A percentile compares a stretch with the other conserved stretches of the same genome.
Evolutionary conservation across 2,888 invertebrate species (phyloP).

Genomic region (Oligia strigilis): DNA sequence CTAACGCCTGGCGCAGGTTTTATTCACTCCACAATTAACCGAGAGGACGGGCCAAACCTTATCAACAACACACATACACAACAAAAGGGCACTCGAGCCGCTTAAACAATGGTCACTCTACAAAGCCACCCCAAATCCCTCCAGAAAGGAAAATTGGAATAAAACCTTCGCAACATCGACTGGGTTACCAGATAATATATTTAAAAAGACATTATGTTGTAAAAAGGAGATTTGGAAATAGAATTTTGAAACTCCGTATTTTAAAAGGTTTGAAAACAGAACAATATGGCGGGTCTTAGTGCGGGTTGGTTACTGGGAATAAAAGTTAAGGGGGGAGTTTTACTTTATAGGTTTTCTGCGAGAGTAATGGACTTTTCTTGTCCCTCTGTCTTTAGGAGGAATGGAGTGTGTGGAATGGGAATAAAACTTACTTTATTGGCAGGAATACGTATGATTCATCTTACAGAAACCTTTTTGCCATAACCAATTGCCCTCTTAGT

Average conservation of each 20-base stretch:
- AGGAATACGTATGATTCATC: conserved; percentile 14
- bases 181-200: conserved; percentile 69
- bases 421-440: conserved; percentile 36
- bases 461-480: not conserved
- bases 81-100: conserved; percentile 76
- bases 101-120: conserved; percentile 76
- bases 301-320: conserved; percentile 48
- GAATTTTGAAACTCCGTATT: conserved; percentile 50
- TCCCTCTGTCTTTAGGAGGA: conserved; percentile 50
- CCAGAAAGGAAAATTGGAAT: conserved; percentile 75
- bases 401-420: conserved; percentile 39
- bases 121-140: conserved; percentile 76
- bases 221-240: conserved; percentile 60
- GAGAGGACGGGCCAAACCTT: conserved; percentile 69
- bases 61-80: conserved; percentile 75
- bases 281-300: conserved; percentile 55
- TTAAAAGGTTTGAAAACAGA: conserved; percentile 57
- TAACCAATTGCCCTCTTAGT: not conserved
- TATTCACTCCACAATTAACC: conserved; percentile 72
- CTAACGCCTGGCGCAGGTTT: conserved; percentile 51
- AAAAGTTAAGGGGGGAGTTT: conserved; percentile 55
- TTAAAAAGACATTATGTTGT: conserved; percentile 61
- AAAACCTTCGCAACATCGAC: conserved; percentile 69
- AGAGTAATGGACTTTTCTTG: conserved; percentile 73
- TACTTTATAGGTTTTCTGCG: conserved; percentile 53